Conservation (phyloP, 2,888 invertebrate genomes). For the Helobdella robusta region DNA sequence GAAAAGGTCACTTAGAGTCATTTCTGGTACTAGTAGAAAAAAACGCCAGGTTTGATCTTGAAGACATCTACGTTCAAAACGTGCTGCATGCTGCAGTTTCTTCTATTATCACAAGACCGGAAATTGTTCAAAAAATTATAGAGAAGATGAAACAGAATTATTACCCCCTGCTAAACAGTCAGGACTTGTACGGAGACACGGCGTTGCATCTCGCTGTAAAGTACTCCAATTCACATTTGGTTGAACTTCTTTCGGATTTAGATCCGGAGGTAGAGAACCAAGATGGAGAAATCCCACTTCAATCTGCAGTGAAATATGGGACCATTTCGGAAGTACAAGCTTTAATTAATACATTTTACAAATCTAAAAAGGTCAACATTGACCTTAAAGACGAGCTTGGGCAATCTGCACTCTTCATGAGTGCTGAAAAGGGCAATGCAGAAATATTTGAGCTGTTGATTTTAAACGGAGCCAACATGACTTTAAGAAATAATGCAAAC, state of each 20-base stretch:
- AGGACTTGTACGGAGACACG: constrained; percentile 25
- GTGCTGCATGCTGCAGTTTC: constrained; percentile 26
- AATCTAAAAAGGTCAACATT: constrained; percentile 15
- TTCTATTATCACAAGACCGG: neutral
- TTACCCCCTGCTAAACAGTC: constrained; percentile 14
- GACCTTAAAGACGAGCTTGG: constrained; percentile 26
- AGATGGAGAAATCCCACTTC: constrained; percentile 28
- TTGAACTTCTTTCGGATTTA: constrained; percentile 6
- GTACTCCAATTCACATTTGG: constrained; percentile 9
- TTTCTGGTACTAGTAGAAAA: constrained; percentile 19
- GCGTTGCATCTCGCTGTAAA: constrained; percentile 26
- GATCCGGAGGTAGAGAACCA: constrained; percentile 27
- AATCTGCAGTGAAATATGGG: constrained; percentile 21
- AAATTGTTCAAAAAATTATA: constrained; percentile 6
- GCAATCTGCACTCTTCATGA: constrained; percentile 20
- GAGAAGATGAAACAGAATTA: constrained; percentile 13
- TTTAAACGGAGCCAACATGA: constrained; percentile 25
- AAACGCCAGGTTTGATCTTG: constrained; percentile 20
- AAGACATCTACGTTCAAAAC: constrained; percentile 20
- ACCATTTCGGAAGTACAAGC: constrained; percentile 6
- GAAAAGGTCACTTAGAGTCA: constrained; percentile 17
- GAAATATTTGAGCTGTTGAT: constrained; percentile 24
- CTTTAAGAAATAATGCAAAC: constrained; percentile 9
- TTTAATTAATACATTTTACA: constrained; percentile 23
- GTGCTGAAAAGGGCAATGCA: constrained; percentile 17